Conservation (phyloP, 2,888 invertebrate species). For the Melanostoma mellinum region DNA sequence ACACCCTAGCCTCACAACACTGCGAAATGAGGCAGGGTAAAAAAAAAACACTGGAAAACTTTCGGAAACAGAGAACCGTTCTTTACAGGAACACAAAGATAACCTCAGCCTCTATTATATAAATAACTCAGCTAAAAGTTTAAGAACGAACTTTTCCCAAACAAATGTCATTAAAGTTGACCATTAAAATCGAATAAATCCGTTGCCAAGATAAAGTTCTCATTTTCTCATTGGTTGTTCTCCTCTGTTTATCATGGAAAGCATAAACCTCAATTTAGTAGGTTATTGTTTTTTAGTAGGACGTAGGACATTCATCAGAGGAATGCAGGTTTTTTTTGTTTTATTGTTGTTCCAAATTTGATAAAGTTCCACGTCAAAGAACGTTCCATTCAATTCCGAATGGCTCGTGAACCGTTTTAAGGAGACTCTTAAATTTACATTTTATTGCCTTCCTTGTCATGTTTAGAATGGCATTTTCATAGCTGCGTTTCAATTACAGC, state of each 20-base stretch:
- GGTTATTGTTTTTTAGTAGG: constrained; percentile 18
- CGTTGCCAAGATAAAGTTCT: constrained; percentile 61
- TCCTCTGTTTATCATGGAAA: not conserved
- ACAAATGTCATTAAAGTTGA: constrained; percentile 67
- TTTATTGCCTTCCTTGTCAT: constrained; percentile 41
- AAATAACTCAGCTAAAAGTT: constrained; percentile 50
- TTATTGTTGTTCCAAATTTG: not conserved
- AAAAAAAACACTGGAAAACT: constrained; percentile 28
- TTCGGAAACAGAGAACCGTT: constrained; percentile 14
- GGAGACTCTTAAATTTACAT: not conserved
- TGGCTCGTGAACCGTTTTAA: not conserved
- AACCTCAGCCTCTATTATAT: constrained; percentile 44
- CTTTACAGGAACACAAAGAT: constrained; percentile 17
- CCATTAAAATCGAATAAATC: constrained; percentile 71
- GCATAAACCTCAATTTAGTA: no score
- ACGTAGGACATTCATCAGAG: constrained; percentile 26
- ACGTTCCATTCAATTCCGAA: not conserved
- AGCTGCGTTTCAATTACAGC: constrained; percentile 4
- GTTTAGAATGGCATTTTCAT: constrained; percentile 29
- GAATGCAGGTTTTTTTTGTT: constrained; percentile 37
- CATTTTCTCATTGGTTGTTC: constrained; percentile 1
- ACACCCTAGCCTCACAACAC: constrained; percentile 13
- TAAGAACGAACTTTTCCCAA: constrained; percentile 53
- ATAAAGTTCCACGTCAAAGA: constrained; percentile 20
- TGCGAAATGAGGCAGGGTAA: constrained; percentile 8